phyloP scores from a whole-genome alignment of 2,797 vertebrate species.

The Clarias platycephalus region DNA sequence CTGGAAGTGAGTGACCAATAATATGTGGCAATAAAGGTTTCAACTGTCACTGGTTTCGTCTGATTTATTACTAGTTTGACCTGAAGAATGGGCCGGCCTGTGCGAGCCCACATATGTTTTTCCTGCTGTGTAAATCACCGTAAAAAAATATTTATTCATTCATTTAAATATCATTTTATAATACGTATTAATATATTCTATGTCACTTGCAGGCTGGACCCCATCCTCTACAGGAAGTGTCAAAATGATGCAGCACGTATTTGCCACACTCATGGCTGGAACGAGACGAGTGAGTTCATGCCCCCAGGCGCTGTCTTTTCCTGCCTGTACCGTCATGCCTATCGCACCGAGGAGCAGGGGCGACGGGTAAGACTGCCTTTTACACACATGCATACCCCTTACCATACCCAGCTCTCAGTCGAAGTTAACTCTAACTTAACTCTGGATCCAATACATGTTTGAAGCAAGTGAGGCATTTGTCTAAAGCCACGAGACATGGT shows the following conservation, averaged over 20 bases:
- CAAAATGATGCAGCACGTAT: conserved; percentile 92
- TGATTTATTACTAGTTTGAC: not conserved
- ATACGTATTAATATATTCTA: not conserved
- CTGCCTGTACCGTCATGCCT: conserved; percentile 93
- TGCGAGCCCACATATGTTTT: not conserved
- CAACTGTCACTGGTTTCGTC: too few species aligned
- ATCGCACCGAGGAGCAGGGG: conserved; percentile 94
- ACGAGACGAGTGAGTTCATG: conserved; percentile 92
- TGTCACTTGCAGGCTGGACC: conserved; percentile 80
- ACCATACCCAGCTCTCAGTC: too few species aligned
- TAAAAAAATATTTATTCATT: not conserved
- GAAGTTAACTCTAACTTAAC: too few species aligned
- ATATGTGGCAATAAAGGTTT: not conserved
- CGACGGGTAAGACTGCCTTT: conserved; percentile 78
- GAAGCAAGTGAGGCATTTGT: not conserved
- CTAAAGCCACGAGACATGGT: not conserved
- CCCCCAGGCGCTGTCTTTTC: conserved; percentile 93
- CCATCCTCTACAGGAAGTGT: conserved; percentile 91
- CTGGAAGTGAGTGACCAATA: conserved; percentile 86
- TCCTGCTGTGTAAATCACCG: not conserved
- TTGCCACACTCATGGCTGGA: conserved; percentile 94
- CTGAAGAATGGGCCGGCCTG: not conserved
- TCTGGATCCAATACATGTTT: not conserved
- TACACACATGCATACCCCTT: not conserved
- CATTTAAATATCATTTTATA: not conserved